Evolutionary conservation across 2,113 vertebrate genomes (phyloP).

Genomic region (Chlorodrepanis virens): DNA sequence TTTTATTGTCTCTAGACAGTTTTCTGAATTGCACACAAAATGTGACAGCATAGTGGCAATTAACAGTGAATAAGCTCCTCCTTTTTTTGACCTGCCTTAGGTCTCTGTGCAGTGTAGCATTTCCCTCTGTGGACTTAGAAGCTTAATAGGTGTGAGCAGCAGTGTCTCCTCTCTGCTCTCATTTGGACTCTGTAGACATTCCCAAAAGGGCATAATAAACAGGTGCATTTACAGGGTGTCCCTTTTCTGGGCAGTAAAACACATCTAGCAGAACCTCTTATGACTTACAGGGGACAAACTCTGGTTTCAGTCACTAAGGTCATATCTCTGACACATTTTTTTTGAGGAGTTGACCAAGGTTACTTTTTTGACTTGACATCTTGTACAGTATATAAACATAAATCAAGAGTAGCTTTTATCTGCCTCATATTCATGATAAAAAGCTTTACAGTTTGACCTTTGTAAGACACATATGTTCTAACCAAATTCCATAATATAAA

Average conservation of each 20-base stretch:
- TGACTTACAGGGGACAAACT: background rate
- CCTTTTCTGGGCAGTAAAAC: background rate
- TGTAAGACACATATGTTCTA: background rate
- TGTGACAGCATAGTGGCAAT: background rate
- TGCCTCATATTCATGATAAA: background rate
- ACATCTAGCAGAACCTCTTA: background rate
- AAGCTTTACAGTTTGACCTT: constrained; percentile 22
- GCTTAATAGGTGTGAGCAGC: background rate
- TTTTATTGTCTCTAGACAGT: background rate
- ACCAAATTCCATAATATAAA: background rate
- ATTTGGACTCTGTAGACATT: background rate
- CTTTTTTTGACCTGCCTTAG: background rate
- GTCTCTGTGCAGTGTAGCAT: background rate
- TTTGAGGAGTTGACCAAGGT: background rate
- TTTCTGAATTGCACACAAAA: background rate
- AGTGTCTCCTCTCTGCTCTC: background rate
- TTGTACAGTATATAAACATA: background rate
- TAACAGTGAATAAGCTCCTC: background rate
- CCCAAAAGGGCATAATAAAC: background rate
- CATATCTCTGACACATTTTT: background rate
- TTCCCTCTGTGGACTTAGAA: background rate
- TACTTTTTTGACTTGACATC: background rate
- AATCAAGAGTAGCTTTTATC: constrained; percentile 22
- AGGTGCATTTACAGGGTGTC: background rate
- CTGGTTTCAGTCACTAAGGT: background rate